A percentile compares a stretch with the other conserved stretches of the same genome.
Evolutionary conservation across 2,797 vertebrate genomes (phyloP).

Genomic region (Cottoperca gobio): DNA sequence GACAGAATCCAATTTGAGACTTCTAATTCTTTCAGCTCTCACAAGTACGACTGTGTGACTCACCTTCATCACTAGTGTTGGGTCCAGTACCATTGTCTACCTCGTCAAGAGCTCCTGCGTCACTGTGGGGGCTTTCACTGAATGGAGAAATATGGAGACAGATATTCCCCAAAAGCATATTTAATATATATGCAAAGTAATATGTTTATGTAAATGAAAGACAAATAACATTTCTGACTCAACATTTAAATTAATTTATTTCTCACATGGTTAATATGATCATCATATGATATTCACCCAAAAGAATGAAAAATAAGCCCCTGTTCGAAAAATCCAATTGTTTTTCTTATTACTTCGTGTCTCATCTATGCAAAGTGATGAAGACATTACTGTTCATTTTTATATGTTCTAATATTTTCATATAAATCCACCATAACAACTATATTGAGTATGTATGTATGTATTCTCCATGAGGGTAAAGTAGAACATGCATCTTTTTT

Average conservation of each 20-base stretch:
- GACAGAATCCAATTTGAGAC: conserved; percentile 1
- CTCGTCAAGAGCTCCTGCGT: conserved; percentile 93
- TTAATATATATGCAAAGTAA: not conserved
- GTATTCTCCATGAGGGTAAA: no score
- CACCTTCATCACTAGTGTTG: conserved; percentile 94
- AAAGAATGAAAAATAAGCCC: no score
- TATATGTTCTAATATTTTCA: no score
- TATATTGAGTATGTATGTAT: no score
- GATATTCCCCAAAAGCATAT: not conserved
- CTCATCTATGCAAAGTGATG: no score
- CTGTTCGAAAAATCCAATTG: no score
- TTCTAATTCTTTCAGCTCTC: conserved; percentile 1
- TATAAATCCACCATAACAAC: no score
- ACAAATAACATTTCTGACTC: not conserved
- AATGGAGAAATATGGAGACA: not conserved
- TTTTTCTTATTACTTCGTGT: no score
- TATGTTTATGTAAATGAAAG: not conserved
- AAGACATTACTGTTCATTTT: no score
- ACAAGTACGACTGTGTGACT: conserved; percentile 50
- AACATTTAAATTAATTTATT: no score
- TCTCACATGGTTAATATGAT: no score
- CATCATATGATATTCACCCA: no score
- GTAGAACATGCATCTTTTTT: not conserved
- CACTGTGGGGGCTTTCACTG: conserved; percentile 95
- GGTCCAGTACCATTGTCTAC: conserved; percentile 94